Percentiles rank a stretch among this genome's conserved stretches.
Conservation (phyloP, 2,888 invertebrate genomes). For the Lasius platythorax region DNA sequence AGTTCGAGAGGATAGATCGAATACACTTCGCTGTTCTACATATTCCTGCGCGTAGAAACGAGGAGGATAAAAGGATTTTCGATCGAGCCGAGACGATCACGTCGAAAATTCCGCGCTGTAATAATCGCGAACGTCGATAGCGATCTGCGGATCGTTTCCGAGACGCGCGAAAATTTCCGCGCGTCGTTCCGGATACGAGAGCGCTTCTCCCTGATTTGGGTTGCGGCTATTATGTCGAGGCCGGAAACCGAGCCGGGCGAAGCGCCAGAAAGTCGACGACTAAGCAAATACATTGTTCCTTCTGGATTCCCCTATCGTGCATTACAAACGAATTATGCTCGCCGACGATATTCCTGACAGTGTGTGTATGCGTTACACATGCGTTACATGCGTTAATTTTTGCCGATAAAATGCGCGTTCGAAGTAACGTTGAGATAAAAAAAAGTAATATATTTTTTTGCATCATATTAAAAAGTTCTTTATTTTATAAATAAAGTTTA, state of each 20-base stretch:
- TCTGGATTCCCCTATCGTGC: neutral
- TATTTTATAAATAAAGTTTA: neutral
- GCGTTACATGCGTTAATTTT: neutral
- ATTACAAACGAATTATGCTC: constrained; percentile 2
- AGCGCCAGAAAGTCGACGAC: constrained; percentile 30
- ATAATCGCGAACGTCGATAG: constrained; percentile 44
- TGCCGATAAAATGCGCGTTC: neutral
- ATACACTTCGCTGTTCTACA: constrained; percentile 29
- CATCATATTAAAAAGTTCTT: neutral
- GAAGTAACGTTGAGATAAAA: neutral
- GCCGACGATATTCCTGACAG: neutral
- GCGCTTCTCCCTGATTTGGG: constrained; percentile 28
- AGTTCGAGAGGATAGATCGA: constrained; percentile 12
- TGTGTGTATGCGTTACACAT: no score
- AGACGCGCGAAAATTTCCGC: constrained; percentile 16
- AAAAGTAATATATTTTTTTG: neutral
- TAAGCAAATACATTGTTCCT: constrained; percentile 28
- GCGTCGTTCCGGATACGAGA: neutral
- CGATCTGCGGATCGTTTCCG: constrained; percentile 32
- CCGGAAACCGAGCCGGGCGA: neutral
- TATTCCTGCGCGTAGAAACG: neutral
- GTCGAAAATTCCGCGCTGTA: constrained; percentile 34
- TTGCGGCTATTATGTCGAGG: constrained; percentile 30
- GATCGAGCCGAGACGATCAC: constrained; percentile 1
- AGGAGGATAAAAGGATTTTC: neutral